phyloP scores from a whole-genome alignment of 2,113 vertebrate genomes.

The Rhabdornis inornatus region DNA sequence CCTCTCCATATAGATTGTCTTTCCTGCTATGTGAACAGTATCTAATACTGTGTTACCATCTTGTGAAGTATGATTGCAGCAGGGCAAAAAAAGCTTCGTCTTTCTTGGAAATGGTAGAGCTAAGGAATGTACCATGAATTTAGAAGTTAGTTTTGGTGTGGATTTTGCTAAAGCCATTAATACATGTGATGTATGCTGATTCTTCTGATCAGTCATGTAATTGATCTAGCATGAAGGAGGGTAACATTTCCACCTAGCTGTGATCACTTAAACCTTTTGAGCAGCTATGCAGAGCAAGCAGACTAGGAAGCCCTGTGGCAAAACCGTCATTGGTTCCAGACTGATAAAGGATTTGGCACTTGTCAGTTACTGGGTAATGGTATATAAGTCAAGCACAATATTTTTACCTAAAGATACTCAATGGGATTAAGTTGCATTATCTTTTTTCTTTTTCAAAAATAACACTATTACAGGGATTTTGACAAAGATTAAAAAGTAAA shows the following conservation, averaged over 20 bases:
- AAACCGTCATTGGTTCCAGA: constrained; percentile 52
- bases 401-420: neutral
- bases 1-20: neutral
- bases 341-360: constrained; percentile 66
- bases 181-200: neutral
- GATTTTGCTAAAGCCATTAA: neutral
- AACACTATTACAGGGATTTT: neutral
- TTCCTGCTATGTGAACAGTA: neutral
- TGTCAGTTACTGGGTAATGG: constrained; percentile 47
- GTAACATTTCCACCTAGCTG: constrained; percentile 47
- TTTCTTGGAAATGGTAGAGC: neutral
- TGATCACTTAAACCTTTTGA: constrained; percentile 45
- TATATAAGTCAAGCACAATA: constrained; percentile 26
- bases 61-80: neutral
- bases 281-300: constrained; percentile 25
- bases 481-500: neutral
- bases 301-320: constrained; percentile 36
- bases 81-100: neutral
- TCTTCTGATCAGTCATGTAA: constrained; percentile 43
- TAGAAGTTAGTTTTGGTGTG: neutral
- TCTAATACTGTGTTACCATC: neutral
- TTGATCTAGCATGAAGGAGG: constrained; percentile 37
- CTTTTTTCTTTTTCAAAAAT: neutral
- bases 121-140: neutral
- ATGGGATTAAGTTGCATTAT: neutral